Conservation (phyloP, 2,888 invertebrate genomes). For the Boloria euphrosyne region DNA sequence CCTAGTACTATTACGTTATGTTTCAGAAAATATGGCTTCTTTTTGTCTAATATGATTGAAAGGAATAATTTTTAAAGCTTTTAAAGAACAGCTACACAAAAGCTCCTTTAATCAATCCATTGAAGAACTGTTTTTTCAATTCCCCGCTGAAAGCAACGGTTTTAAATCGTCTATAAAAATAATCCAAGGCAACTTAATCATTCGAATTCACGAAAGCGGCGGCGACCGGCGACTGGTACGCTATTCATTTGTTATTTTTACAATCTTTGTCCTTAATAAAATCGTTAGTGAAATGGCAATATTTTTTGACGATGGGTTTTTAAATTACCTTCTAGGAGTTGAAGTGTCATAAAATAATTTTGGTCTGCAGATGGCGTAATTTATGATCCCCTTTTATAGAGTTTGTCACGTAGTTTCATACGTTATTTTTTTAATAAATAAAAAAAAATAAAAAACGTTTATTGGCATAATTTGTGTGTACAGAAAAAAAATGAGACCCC, state of each 20-base stretch:
- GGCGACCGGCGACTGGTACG: conserved; percentile 42
- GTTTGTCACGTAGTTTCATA: too few species aligned
- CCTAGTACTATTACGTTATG: conserved; percentile 9
- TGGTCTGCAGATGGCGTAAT: not conserved
- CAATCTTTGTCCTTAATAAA: conserved; percentile 26
- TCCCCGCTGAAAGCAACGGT: conserved; percentile 11
- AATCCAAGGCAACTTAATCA: conserved; percentile 24
- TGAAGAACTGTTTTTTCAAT: conserved; percentile 12
- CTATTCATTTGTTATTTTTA: conserved; percentile 40
- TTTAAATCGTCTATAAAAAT: conserved; percentile 23
- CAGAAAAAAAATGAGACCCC: too few species aligned
- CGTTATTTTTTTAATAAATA: too few species aligned
- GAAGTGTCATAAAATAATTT: conserved; percentile 16
- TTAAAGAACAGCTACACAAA: not conserved
- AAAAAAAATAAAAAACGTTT: too few species aligned
- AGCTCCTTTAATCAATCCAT: not conserved
- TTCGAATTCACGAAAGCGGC: conserved; percentile 34
- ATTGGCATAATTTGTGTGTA: too few species aligned
- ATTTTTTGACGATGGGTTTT: conserved; percentile 5
- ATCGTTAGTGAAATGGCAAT: conserved; percentile 28
- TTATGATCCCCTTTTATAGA: too few species aligned
- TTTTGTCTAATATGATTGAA: not conserved
- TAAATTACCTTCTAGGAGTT: conserved; percentile 14
- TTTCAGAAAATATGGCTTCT: conserved; percentile 3
- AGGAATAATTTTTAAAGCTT: not conserved